Evolutionary conservation across 2,113 vertebrate species (phyloP), one percentile per base, ranked within the genome.

Genomic region (Marcusenius ussheri): DNA sequence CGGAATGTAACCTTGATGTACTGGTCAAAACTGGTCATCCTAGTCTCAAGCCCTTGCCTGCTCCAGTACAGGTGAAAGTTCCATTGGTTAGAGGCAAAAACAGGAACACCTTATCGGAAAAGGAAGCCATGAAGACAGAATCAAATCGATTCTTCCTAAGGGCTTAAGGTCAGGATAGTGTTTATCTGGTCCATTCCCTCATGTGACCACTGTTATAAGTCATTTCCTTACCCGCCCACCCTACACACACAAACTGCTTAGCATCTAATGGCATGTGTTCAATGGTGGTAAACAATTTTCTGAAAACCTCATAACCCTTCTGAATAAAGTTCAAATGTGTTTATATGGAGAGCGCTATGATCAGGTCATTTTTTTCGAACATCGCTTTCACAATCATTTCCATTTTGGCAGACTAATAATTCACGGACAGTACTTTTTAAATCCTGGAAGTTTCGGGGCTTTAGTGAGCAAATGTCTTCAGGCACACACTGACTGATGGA

Each of bases 101-200:
- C 87, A 88, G 35, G 53, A 88, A 88, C 35, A 62, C 24, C 35
- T 88, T 88, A 88, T 88, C 87, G 10, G 19, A 24, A 62, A 21
- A 62, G 87, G 87, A 88, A 88, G 31, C 87, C 49, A n/a, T n/a
- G 19, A 39, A 56, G 87, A 88, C 87, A 66, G 19, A 56, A 51
- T 9, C 10, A 66, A 39, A 53, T 88, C 56, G 35, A 66, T 50
- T 35, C 87, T 66, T 66, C 31, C 9, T 27, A 39, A 42, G 47
- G n/a, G 21, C 19, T 45, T 66, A 66, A 58, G 39, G 35, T 87
- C 85, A 35, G 85, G 49, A 87, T 53, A 87, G 2, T 53, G 47
- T n/a, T 87, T 87, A 35, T 56, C 47, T 87, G 49, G n/a, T 53
- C n/a, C 46, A 15, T 51, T 87, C 27, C 27, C 24, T 31, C 85